Percentiles rank a stretch among this genome's conserved stretches.
Evolutionary conservation across 2,113 vertebrate genomes (phyloP).

Genomic region (Dipodomys ordii): DNA sequence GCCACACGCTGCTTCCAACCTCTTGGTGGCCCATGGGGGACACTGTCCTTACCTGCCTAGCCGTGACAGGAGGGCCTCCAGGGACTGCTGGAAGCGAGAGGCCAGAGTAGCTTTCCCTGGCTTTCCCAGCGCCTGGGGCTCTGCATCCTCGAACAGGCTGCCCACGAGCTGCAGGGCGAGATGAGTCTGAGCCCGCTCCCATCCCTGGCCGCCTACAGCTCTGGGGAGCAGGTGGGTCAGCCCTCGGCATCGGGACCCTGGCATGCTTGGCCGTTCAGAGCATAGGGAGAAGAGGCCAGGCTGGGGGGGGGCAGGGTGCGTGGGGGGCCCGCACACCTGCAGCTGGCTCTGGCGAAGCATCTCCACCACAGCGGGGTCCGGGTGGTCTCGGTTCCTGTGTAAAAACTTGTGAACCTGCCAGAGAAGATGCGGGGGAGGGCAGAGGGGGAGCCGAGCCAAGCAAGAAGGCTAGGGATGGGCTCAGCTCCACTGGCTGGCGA

Average conservation of each 20-base stretch:
- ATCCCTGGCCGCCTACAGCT: background rate
- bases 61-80: conserved; percentile 89
- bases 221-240: too few relatives aligned
- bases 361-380: conserved; percentile 90
- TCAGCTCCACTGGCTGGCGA: too few relatives aligned
- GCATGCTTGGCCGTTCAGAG: background rate
- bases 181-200: background rate
- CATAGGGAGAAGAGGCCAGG: too few relatives aligned
- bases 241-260: background rate
- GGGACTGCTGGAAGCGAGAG: conserved; percentile 91
- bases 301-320: background rate
- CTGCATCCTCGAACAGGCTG: conserved; percentile 90
- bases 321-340: conserved; percentile 86
- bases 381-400: conserved; percentile 93
- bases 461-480: too few relatives aligned
- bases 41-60: conserved; percentile 89
- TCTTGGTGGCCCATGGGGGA: background rate
- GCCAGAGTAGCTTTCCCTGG: conserved; percentile 86
- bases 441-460: background rate
- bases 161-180: conserved; percentile 88
- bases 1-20: background rate
- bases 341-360: conserved; percentile 92
- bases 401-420: conserved; percentile 95
- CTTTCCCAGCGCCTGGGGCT: conserved; percentile 82
- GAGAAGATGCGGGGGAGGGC: background rate